Conservation (phyloP, 2,888 invertebrate species). For the Andrena hattorfiana region DNA sequence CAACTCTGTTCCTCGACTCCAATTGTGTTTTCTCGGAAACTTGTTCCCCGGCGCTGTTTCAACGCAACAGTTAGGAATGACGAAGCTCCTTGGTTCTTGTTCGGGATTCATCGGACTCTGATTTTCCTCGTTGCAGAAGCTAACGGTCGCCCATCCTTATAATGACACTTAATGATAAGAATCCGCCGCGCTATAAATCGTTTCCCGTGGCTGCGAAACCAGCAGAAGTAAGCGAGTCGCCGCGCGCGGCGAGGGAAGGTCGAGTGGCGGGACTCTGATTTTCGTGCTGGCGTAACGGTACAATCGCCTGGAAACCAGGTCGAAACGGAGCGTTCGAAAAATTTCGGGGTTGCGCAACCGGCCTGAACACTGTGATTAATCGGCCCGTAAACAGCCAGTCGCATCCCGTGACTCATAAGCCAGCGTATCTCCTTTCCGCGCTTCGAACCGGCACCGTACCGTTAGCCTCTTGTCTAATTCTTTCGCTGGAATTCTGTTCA, state of each 20-base stretch:
- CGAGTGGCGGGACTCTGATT: neutral
- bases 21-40: too few relatives aligned
- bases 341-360: slow-evolving; percentile 51
- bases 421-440: slow-evolving; percentile 18
- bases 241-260: neutral
- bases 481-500: neutral
- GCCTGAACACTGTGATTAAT: slow-evolving; percentile 40
- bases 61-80: too few relatives aligned
- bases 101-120: neutral
- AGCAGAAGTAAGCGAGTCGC: slow-evolving; percentile 17
- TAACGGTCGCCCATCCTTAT: neutral
- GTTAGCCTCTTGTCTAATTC: slow-evolving; percentile 21
- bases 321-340: slow-evolving; percentile 54
- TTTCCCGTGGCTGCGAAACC: slow-evolving; percentile 33
- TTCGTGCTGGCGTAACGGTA: slow-evolving; percentile 50
- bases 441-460: slow-evolving; percentile 17
- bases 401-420: slow-evolving; percentile 13
- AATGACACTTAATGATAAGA: slow-evolving; percentile 5
- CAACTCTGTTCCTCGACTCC: too few relatives aligned
- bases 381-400: slow-evolving; percentile 23
- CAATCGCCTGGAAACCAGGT: slow-evolving; percentile 44
- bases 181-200: slow-evolving; percentile 33
- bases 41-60: too few relatives aligned
- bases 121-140: neutral
- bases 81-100: neutral